These are phyloP conservation scores for Drosophila sucinea DNA, from an alignment of 1,140 invertebrate species.

Conservation along the genomic window DNA sequence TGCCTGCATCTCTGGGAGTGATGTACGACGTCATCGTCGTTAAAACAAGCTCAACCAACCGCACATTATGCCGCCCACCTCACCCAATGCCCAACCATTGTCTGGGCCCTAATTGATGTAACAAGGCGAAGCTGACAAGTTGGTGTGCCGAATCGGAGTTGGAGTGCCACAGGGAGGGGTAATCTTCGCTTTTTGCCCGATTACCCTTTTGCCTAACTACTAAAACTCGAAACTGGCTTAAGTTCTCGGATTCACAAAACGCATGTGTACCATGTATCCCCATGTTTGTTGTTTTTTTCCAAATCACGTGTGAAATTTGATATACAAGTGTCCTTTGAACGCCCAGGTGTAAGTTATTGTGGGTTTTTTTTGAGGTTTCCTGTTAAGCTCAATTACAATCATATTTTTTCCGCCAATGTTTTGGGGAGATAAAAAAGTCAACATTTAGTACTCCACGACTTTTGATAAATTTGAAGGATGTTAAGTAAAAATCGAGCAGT, in stretches of 20 bases:
- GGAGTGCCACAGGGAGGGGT: slow-evolving; percentile 25
- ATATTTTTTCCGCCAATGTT: slow-evolving; percentile 57
- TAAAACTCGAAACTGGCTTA: slow-evolving; percentile 46
- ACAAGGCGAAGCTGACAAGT: slow-evolving; percentile 62
- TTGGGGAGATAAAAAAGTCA: not conserved
- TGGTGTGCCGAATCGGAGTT: slow-evolving; percentile 29
- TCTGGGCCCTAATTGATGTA: slow-evolving; percentile 66
- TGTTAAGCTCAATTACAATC: slow-evolving; percentile 81
- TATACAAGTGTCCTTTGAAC: slow-evolving; percentile 70
- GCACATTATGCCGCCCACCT: slow-evolving; percentile 54
- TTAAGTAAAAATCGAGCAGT: too few relatives aligned
- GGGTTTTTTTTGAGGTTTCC: slow-evolving; percentile 78
- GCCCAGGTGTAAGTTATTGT: slow-evolving; percentile 41
- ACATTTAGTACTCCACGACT: too few relatives aligned
- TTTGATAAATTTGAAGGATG: too few relatives aligned
- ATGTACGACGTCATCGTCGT: slow-evolving; percentile 20
- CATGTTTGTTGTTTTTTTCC: slow-evolving; percentile 23
- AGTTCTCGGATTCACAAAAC: slow-evolving; percentile 21
- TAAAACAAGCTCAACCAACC: slow-evolving; percentile 39
- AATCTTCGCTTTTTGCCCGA: slow-evolving; percentile 71
- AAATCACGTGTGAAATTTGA: slow-evolving; percentile 77
- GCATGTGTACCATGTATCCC: slow-evolving; percentile 17
- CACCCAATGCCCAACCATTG: slow-evolving; percentile 13
- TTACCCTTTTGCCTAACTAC: slow-evolving; percentile 63
- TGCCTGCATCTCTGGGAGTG: slow-evolving; percentile 55